A percentile compares a stretch with the other conserved stretches of the same genome.
These are phyloP conservation scores for Halotydeus destructor DNA, from an alignment of 1,140 invertebrate genomes.

Conservation along the genomic window DNA sequence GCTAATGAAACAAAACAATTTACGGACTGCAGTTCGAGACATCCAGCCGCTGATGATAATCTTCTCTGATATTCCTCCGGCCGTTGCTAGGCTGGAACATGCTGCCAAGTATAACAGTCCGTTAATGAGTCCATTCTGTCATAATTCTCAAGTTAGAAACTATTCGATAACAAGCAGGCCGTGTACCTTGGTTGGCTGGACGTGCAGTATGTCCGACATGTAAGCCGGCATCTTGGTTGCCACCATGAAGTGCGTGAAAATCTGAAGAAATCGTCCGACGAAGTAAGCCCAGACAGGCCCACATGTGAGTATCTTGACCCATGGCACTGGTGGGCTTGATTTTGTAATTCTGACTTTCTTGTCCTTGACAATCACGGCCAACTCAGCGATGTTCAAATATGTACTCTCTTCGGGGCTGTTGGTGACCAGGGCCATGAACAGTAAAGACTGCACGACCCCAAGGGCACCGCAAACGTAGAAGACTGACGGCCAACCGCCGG, in stretches of 20 bases:
- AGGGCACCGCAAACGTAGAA: conserved; percentile 27
- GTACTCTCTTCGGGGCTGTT: conserved; percentile 31
- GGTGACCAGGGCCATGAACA: conserved; percentile 28
- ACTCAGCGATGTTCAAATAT: conserved; percentile 21
- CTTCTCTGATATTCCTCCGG: not conserved
- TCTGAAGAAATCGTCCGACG: too few species aligned
- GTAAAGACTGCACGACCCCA: conserved; percentile 19
- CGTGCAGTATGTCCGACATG: not conserved
- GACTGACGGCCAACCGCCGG: conserved; percentile 30
- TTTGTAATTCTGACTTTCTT: not conserved
- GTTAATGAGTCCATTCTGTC: not conserved
- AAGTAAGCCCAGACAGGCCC: conserved; percentile 35
- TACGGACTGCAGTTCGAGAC: not conserved
- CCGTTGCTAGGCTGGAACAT: not conserved
- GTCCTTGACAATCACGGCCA: not conserved
- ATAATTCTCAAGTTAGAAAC: not conserved
- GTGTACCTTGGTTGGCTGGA: not conserved
- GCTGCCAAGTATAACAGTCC: not conserved
- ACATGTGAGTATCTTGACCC: conserved; percentile 52
- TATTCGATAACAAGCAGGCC: not conserved
- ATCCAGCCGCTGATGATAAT: not conserved
- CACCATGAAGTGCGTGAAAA: too few species aligned
- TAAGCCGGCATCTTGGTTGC: not conserved
- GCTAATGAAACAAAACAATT: not conserved
- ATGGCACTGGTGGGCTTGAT: conserved; percentile 39